Evolutionary conservation across 2,888 invertebrate genomes (phyloP).

Genomic region (Syrphus vitripennis): DNA sequence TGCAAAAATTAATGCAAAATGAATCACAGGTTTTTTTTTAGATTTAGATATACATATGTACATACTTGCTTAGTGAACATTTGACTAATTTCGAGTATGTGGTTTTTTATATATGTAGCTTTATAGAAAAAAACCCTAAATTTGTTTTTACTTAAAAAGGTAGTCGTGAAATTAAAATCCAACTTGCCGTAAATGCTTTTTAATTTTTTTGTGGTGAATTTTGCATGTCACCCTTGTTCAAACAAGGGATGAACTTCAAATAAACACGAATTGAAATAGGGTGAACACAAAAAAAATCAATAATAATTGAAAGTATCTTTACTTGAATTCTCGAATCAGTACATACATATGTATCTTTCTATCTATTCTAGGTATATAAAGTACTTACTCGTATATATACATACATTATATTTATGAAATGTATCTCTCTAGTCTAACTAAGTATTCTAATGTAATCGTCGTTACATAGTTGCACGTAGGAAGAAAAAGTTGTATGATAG

Average conservation of each 20-base stretch:
- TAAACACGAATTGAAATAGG: background rate
- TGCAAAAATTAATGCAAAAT: background rate
- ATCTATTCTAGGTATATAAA: background rate
- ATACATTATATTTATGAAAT: background rate
- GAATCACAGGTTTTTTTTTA: background rate
- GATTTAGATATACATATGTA: too few species aligned
- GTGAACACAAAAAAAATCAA: constrained; percentile 1
- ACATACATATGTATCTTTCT: background rate
- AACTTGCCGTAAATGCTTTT: background rate
- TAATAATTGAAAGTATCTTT: background rate
- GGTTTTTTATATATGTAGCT: background rate
- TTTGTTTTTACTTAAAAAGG: background rate
- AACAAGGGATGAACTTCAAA: background rate
- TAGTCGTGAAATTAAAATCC: background rate
- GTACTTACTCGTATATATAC: background rate
- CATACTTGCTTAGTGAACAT: background rate
- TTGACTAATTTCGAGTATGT: background rate
- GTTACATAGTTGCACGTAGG: background rate
- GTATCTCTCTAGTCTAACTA: background rate
- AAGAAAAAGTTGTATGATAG: background rate
- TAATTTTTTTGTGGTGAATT: background rate
- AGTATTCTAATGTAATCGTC: background rate
- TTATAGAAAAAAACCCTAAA: background rate
- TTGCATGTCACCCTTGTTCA: background rate
- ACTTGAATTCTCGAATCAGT: background rate